Evolutionary conservation across 2,888 invertebrate species (phyloP), one percentile per base, ranked within the genome.

Genomic region (Cerceris ruficornis): DNA sequence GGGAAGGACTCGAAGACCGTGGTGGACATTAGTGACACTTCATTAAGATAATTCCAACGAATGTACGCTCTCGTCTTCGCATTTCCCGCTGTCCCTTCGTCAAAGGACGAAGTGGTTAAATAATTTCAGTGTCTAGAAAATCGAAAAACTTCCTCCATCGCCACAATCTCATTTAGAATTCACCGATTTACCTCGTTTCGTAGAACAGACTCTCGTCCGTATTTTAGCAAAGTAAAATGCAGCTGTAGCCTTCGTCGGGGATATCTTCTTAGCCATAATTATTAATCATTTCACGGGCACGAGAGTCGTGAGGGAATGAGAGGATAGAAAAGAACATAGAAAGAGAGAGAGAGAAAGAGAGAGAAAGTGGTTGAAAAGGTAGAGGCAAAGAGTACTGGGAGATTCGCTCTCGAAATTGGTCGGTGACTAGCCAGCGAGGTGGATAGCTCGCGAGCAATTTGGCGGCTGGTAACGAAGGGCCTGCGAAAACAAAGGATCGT

Each of bases 391-490:
- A 65, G 60, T 46, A 41, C 69, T 43, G 52, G 54, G 14, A 77
- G 41, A 60, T 39, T 64, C 57, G 62, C 71, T 71, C 77, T 66
- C 62, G 66, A 86, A 85, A 85, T 85, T 85, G 85, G 84, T 67
- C 69, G 80, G 81, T 85, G 85, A 85, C 86, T 81, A 85, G 82
- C 83, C 73, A 82, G 70, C 81, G 80, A 77, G 82, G 73, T 71
- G 86, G 75, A 80, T 83, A 87, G 86, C 85, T 87, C 77, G 86
- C 86, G 86, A 87, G 88, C 90, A 90, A 89, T 89, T 90, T 88
- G 89, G 88, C 87, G 88, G 88, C 83, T 83, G 78, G 89, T 89
- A 90, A 90, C 90, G 90, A 86, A 86, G 86, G 87, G 86, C 84
- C 87, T 87, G 84, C 86, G 86, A 85, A 87, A 86, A 87, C 85